Percentiles rank a stretch among this genome's conserved stretches.
Evolutionary conservation across 2,113 vertebrate genomes (phyloP).

Genomic region (Neomonachus schauinslandi): DNA sequence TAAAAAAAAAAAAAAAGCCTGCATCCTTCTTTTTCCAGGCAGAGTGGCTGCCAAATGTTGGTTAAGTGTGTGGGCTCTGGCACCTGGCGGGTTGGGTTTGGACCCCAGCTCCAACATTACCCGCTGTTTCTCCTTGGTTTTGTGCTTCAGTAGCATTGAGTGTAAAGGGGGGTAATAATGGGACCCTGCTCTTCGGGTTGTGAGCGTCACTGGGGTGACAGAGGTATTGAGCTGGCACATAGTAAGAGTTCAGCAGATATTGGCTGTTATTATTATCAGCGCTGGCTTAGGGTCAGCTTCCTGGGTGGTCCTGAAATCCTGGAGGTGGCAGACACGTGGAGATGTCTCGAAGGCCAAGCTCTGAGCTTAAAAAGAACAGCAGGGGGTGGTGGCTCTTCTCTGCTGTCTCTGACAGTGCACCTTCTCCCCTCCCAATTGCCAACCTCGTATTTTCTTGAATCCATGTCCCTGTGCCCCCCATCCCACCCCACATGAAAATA

Average conservation of each 20-base stretch:
- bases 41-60: neutral
- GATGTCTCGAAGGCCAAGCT: neutral
- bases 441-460: neutral
- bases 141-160: neutral
- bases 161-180: neutral
- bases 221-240: neutral
- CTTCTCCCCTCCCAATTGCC: neutral
- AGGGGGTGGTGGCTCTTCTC: neutral
- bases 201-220: neutral
- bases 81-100: neutral
- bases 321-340: neutral
- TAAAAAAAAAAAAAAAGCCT: neutral
- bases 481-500: neutral
- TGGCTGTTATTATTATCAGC: neutral
- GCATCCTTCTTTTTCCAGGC: neutral
- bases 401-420: rapidly evolving
- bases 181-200: neutral
- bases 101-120: neutral
- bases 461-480: neutral
- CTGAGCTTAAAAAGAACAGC: neutral
- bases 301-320: neutral
- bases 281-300: neutral
- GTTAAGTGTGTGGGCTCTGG: neutral
- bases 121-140: neutral
- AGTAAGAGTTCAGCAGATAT: neutral